Evolutionary conservation across 2,888 invertebrate species (phyloP).

Genomic region (Thecocarcelia acutangulata): DNA sequence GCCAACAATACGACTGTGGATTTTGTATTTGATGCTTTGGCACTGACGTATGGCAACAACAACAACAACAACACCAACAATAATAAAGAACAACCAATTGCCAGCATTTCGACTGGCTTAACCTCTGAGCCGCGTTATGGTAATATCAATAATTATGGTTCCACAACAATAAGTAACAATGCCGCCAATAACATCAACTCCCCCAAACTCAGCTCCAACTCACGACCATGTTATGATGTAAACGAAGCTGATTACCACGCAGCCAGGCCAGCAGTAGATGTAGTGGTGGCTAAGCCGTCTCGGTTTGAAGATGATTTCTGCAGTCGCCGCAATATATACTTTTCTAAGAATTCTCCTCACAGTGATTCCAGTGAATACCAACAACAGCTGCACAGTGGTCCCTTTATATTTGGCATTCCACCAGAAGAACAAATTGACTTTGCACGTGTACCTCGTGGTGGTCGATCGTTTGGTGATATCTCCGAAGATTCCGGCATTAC

Average conservation of each 20-base stretch:
- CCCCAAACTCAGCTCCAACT: conserved; percentile 31
- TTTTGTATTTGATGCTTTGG: conserved; percentile 59
- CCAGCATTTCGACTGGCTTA: conserved; percentile 60
- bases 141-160: conserved; percentile 68
- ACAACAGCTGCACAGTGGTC: conserved; percentile 78
- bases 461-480: conserved; percentile 72
- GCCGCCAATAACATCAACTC: conserved; percentile 24
- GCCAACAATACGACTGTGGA: conserved; percentile 61
- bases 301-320: conserved; percentile 80
- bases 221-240: conserved; percentile 54
- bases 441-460: conserved; percentile 71
- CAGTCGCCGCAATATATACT: conserved; percentile 75
- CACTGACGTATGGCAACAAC: conserved; percentile 49
- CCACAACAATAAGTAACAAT: conserved; percentile 61
- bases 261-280: conserved; percentile 26
- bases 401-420: conserved; percentile 85
- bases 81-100: conserved; percentile 53
- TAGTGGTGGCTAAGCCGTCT: conserved; percentile 73
- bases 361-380: conserved; percentile 24
- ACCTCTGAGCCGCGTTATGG: conserved; percentile 68
- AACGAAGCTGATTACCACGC: conserved; percentile 60
- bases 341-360: conserved; percentile 66
- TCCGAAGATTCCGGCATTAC: conserved; percentile 64
- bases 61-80: conserved; percentile 21
- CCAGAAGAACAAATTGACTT: conserved; percentile 73